A percentile compares a stretch with the other conserved stretches of the same genome.
These are phyloP conservation scores for honey bee (Apis mellifera) DNA, from an alignment of 1,140 invertebrate genomes.

Conservation along the genomic window Amel_HAv3.1 CM009941.2:14545501-14546000, in stretches of 20 bases:
- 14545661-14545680: not conserved
- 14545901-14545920: not conserved
- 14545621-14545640: not conserved
- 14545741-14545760: not conserved
- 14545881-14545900: not conserved
- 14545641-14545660: not conserved
- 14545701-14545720: not conserved
- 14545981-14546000: not conserved
- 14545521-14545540: conserved; percentile 38
- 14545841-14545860: not conserved
- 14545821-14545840: not conserved
- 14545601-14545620: too few species aligned
- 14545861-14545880: not conserved
- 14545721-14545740: too few species aligned
- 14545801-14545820: too few species aligned
- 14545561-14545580: not conserved
- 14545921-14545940: not conserved
- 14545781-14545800: not conserved
- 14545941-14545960: not conserved
- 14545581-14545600: not conserved
- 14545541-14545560: not conserved
- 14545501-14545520: conserved; percentile 56
- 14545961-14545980: not conserved
- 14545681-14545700: not conserved
- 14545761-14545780: conserved; percentile 11